Evolutionary conservation across 2,888 invertebrate species (phyloP).

Genomic region (Amphipyra berbera): DNA sequence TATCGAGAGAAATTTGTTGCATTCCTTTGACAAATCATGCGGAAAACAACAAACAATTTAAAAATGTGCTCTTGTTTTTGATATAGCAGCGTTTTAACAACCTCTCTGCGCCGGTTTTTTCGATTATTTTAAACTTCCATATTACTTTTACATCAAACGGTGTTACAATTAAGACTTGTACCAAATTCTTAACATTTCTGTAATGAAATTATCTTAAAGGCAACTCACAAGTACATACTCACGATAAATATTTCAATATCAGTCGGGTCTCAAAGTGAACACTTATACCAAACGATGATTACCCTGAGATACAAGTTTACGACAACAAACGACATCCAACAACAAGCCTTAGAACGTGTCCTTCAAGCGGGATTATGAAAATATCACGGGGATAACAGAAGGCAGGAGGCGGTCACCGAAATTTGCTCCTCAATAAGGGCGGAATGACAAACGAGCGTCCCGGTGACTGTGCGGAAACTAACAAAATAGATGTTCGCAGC

Average conservation of each 20-base stretch:
- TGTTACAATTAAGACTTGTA: too few relatives aligned
- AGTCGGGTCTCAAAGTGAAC: slow-evolving; percentile 22
- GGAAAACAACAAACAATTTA: slow-evolving; percentile 48
- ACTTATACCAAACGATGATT: slow-evolving; percentile 54
- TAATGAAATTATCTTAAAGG: neutral
- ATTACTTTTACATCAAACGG: neutral
- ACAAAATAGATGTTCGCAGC: slow-evolving; percentile 70
- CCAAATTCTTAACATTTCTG: too few relatives aligned
- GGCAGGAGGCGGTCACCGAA: slow-evolving; percentile 73
- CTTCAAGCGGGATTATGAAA: slow-evolving; percentile 76
- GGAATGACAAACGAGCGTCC: slow-evolving; percentile 79
- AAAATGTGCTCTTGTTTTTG: slow-evolving; percentile 34
- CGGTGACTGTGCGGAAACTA: slow-evolving; percentile 78
- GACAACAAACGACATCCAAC: slow-evolving; percentile 55
- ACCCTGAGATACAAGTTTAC: slow-evolving; percentile 53
- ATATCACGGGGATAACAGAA: slow-evolving; percentile 75
- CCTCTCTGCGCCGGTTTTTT: neutral
- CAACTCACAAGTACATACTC: neutral
- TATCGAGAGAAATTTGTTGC: slow-evolving; percentile 36
- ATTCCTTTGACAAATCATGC: slow-evolving; percentile 53
- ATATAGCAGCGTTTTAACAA: slow-evolving; percentile 23
- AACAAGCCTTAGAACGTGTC: slow-evolving; percentile 58
- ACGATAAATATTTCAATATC: slow-evolving; percentile 21
- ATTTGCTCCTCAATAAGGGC: slow-evolving; percentile 77
- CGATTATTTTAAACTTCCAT: slow-evolving; percentile 15